phyloP scores from a whole-genome alignment of 2,888 invertebrate genomes.

The Nowickia ferox region DNA sequence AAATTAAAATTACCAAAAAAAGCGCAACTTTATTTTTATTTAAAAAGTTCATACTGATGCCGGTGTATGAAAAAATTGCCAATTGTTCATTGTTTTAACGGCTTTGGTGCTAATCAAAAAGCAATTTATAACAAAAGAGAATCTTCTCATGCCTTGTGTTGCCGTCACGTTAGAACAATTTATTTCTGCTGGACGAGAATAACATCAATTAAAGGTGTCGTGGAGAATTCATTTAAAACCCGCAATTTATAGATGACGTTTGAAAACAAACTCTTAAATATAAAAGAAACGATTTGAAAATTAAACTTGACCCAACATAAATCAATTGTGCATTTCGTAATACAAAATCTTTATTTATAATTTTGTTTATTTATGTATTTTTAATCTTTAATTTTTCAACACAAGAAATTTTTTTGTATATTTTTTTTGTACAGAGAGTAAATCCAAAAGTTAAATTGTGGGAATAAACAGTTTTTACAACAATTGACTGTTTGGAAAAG shows the following conservation, averaged over 20 bases:
- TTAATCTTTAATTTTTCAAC: constrained; percentile 1
- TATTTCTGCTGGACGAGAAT: constrained; percentile 6
- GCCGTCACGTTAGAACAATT: constrained; percentile 10
- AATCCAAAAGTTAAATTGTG: constrained; percentile 59
- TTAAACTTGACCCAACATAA: constrained; percentile 68
- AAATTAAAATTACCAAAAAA: too few species aligned
- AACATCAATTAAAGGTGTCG: constrained; percentile 47
- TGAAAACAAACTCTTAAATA: background rate
- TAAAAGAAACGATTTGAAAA: constrained; percentile 34
- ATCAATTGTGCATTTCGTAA: constrained; percentile 58
- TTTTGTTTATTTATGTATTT: constrained; percentile 18
- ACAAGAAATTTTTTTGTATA: background rate
- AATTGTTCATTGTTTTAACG: too few species aligned
- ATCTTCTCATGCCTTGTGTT: background rate
- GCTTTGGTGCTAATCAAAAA: background rate
- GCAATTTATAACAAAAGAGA: background rate
- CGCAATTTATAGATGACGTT: constrained; percentile 21
- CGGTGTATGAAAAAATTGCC: too few species aligned
- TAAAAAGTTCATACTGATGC: too few species aligned
- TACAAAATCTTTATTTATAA: constrained; percentile 59
- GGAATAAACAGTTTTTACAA: constrained; percentile 57
- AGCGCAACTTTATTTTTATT: too few species aligned
- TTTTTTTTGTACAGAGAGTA: constrained; percentile 44
- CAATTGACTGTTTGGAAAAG: constrained; percentile 35
- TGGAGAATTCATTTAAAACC: background rate